These are phyloP conservation scores for Sebastes melanostomus DNA, from an alignment of 2,797 vertebrate genomes.

Conservation along the genomic window DNA sequence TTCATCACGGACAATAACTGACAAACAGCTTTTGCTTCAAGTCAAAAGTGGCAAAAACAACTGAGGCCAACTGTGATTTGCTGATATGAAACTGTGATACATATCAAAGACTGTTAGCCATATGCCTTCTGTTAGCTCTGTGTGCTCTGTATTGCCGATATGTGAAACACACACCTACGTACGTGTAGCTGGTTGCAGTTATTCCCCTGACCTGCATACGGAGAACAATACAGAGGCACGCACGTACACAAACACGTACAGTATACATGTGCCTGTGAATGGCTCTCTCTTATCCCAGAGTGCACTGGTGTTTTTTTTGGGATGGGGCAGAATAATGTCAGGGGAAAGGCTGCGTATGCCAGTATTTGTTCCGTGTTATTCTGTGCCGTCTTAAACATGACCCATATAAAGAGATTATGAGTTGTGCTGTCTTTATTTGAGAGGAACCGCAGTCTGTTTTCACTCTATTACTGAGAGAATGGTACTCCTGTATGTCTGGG, in stretches of 20 bases:
- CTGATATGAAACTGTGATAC: conserved; percentile 73
- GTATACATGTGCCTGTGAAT: conserved; percentile 29
- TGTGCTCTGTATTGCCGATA: conserved; percentile 67
- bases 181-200: conserved; percentile 52
- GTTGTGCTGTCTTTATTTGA: conserved; percentile 58
- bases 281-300: conserved; percentile 45
- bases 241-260: neutral
- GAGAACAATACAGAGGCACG: conserved; percentile 37
- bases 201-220: conserved; percentile 42
- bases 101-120: conserved; percentile 80
- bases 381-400: conserved; percentile 73
- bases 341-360: conserved; percentile 50
- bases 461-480: conserved; percentile 6
- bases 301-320: conserved; percentile 41
- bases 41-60: conserved; percentile 53
- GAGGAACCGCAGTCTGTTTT: conserved; percentile 7
- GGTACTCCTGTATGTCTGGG: neutral
- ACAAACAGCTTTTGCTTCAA: conserved; percentile 41
- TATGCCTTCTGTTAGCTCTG: conserved; percentile 76
- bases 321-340: conserved; percentile 37
- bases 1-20: conserved; percentile 33
- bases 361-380: conserved; percentile 70
- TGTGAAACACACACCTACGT: conserved; percentile 55
- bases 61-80: conserved; percentile 48
- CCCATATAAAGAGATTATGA: conserved; percentile 60